Evolutionary conservation across 30 jellyfish, hydroid and myxozoan species (phyloP).

Genomic region (Aurelia sp.): DNA sequence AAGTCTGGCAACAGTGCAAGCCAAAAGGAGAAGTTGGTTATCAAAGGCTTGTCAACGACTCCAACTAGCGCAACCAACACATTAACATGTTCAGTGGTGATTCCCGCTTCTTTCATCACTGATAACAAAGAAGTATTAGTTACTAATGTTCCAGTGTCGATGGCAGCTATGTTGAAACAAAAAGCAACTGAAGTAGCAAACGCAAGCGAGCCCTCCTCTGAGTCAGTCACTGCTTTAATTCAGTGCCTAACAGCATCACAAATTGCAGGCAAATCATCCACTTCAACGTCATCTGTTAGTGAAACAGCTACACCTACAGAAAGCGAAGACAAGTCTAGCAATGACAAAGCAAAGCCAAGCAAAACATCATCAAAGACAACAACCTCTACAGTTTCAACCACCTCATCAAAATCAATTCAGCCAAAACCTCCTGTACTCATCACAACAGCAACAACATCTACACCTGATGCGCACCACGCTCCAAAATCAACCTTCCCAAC

Average conservation of each 20-base stretch:
- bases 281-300: slow-evolving; percentile 1
- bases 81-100: slow-evolving; percentile 51
- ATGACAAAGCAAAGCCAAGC: neutral
- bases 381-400: neutral
- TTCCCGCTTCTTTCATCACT: slow-evolving; percentile 46
- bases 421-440: neutral
- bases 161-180: slow-evolving; percentile 63
- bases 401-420: neutral
- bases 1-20: neutral
- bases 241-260: slow-evolving; percentile 55
- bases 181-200: slow-evolving; percentile 64
- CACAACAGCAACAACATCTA: neutral
- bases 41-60: slow-evolving; percentile 30
- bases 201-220: slow-evolving; percentile 28
- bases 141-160: slow-evolving; percentile 46
- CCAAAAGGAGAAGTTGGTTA: slow-evolving; percentile 41
- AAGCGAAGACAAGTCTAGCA: neutral
- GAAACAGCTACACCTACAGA: neutral
- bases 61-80: neutral
- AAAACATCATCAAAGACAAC: neutral
- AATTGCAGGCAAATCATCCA: slow-evolving; percentile 8
- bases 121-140: slow-evolving; percentile 42
- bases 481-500: slow-evolving; percentile 3
- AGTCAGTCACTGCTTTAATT: slow-evolving; percentile 34
- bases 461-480: neutral